Percentiles rank a stretch among this genome's conserved stretches.
Evolutionary conservation across 2,797 vertebrate genomes (phyloP).

Genomic region (Cossypha heuglini): DNA sequence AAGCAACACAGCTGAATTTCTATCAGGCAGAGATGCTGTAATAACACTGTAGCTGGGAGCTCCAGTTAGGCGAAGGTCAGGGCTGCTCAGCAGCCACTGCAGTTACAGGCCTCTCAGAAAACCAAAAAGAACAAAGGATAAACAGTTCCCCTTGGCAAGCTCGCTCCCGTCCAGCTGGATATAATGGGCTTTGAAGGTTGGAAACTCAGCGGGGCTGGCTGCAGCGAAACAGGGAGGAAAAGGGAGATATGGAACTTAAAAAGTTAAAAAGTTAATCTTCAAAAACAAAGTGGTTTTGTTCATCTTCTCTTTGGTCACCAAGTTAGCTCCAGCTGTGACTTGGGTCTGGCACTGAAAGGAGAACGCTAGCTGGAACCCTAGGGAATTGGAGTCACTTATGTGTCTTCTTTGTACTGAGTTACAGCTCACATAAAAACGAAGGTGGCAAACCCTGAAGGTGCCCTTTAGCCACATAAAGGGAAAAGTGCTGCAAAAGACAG

Average conservation of each 20-base stretch:
- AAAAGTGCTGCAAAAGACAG: neutral
- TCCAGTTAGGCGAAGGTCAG: slow-evolving; percentile 11
- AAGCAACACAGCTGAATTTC: neutral
- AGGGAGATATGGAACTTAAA: neutral
- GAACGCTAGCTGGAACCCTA: neutral
- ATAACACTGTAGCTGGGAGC: neutral
- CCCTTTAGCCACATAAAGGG: neutral
- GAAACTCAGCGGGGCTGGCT: neutral
- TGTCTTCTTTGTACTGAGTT: neutral
- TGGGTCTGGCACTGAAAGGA: neutral
- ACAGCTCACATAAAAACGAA: neutral
- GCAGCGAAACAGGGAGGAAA: neutral
- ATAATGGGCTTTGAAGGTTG: neutral
- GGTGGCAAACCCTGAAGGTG: slow-evolving; percentile 22
- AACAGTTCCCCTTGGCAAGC: slow-evolving; percentile 5
- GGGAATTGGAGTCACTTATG: neutral
- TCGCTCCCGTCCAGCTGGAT: neutral
- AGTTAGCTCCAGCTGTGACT: slow-evolving; percentile 16
- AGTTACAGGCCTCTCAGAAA: neutral
- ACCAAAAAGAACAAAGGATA: neutral
- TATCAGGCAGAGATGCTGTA: neutral
- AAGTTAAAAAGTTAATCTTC: neutral
- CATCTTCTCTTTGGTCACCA: neutral
- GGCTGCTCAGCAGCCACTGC: neutral
- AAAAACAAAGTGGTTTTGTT: neutral